A percentile compares a stretch with the other conserved stretches of the same genome.
These are phyloP conservation scores for Echinarachnius parma DNA, from an alignment of 53 echinoderm and acorn worm species.

Conservation along the genomic window DNA sequence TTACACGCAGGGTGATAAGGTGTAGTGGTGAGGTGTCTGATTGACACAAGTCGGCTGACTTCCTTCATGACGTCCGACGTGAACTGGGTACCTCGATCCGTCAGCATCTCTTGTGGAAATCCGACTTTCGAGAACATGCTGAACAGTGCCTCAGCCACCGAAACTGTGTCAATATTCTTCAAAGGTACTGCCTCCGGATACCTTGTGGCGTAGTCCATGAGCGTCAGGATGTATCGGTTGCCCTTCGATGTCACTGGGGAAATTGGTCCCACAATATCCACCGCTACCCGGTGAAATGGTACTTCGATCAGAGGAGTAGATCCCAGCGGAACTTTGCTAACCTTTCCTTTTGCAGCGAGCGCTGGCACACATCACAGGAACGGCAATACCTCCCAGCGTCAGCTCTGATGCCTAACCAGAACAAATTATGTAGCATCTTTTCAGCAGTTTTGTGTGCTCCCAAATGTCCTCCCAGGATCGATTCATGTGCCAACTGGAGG, in stretches of 20 bases:
- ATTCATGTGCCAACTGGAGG: slow-evolving; percentile 53
- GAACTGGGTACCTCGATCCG: slow-evolving; percentile 54
- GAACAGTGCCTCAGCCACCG: slow-evolving; percentile 19
- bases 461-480: slow-evolving; percentile 59
- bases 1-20: slow-evolving; percentile 43
- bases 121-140: slow-evolving; percentile 23
- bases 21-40: slow-evolving; percentile 40
- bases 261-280: slow-evolving; percentile 55
- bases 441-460: slow-evolving; percentile 49
- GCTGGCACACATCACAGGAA: slow-evolving; percentile 55
- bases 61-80: slow-evolving; percentile 54
- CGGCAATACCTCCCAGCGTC: slow-evolving; percentile 49
- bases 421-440: slow-evolving; percentile 49
- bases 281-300: slow-evolving; percentile 51
- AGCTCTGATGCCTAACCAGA: slow-evolving; percentile 49
- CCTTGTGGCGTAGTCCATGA: slow-evolving; percentile 13
- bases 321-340: slow-evolving; percentile 59
- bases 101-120: slow-evolving; percentile 46
- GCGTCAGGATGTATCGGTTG: neutral
- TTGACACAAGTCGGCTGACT: slow-evolving; percentile 46
- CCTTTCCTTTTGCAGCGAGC: slow-evolving; percentile 49
- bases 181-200: slow-evolving; percentile 7
- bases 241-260: slow-evolving; percentile 19
- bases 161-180: neutral
- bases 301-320: slow-evolving; percentile 47